Percentiles rank a stretch among this genome's conserved stretches.
These are phyloP conservation scores for Drosophila seguyi DNA, from an alignment of 1,140 invertebrate species.

Conservation along the genomic window DNA sequence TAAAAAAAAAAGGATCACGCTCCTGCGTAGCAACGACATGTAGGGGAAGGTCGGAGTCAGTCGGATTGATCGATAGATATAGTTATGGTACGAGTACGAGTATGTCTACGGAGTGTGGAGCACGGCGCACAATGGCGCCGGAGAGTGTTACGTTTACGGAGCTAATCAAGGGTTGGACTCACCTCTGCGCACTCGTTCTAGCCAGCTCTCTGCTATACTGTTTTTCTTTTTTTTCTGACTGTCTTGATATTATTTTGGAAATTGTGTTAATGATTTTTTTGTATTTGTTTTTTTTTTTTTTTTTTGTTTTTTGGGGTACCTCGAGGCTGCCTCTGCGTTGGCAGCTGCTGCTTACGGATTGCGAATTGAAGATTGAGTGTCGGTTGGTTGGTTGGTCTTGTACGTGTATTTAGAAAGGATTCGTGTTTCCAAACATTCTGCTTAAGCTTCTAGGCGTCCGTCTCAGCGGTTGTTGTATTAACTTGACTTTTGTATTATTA, in stretches of 20 bases:
- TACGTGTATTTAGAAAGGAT: slow-evolving; percentile 2
- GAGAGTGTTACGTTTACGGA: slow-evolving; percentile 36
- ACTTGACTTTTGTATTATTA: slow-evolving; percentile 10
- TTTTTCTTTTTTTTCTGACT: slow-evolving; percentile 55
- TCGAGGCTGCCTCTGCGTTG: slow-evolving; percentile 52
- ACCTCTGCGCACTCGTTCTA: slow-evolving; percentile 44
- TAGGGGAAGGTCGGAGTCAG: not conserved
- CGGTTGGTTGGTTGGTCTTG: slow-evolving; percentile 22
- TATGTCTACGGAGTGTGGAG: slow-evolving; percentile 42
- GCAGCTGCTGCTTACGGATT: slow-evolving; percentile 22
- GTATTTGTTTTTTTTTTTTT: slow-evolving; percentile 37
- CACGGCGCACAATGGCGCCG: slow-evolving; percentile 21
- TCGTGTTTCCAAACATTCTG: slow-evolving; percentile 9
- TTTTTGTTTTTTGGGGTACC: slow-evolving; percentile 67
- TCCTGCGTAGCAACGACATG: slow-evolving; percentile 1
- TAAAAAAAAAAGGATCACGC: not conserved
- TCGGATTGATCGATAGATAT: slow-evolving; percentile 21
- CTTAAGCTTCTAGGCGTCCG: slow-evolving; percentile 16
- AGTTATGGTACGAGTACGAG: slow-evolving; percentile 37
- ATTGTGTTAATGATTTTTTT: slow-evolving; percentile 54
- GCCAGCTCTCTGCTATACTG: slow-evolving; percentile 39
- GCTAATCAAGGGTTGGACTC: slow-evolving; percentile 40
- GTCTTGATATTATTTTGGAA: slow-evolving; percentile 66
- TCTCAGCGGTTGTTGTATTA: slow-evolving; percentile 5
- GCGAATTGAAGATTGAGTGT: slow-evolving; percentile 16